Evolutionary conservation across 2,797 vertebrate genomes (phyloP), one percentile per base, ranked within the genome.

Genomic region (Coreius guichenoti): DNA sequence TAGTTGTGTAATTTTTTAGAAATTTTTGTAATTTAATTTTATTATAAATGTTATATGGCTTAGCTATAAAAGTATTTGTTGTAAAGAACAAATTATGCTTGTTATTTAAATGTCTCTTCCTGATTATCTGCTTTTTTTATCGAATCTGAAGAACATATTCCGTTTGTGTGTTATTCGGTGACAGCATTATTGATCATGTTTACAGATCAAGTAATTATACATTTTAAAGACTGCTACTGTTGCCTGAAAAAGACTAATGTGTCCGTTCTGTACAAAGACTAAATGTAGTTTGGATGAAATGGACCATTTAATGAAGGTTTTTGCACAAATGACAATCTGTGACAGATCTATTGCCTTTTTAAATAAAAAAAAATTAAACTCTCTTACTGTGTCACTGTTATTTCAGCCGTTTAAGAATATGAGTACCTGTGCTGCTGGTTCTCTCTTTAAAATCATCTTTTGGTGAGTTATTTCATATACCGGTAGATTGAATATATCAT

Each of bases 401-500:
- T 56, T 36, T 56, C 14, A 56, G 11, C 26, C 4, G 1, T 83
- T 56, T 65, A 68, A 47, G 33, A 36, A 39, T 39, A 49, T 7
- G 17, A 8, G 4, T 36, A 17, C 5, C 21, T 26, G 19, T 39
- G 75, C 17, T 56, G 12, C 14, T 72, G 31, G 1, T 7, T 23
- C 17, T 72, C 17, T 23, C 4, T 73, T 23, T 65, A 23, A 51
- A 63, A 78, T 9, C 0, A 43, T 29, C 2, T 78, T 61, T 61
- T 58, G 23, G 8, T 43, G 3, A 39, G 16, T 43, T 61, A 39
- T 9, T 76, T 43, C 8, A 39, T 61, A 5, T 17, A 8, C 36
- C 36, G 7, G 7, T 39, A 39, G 23, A 17, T 19, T 78, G 23
- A 78, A 78, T 87, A 78, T 87, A 87, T 86, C 78, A 74, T 13